Evolutionary conservation across 2,888 invertebrate genomes (phyloP).

Genomic region (Chirona hameri): DNA sequence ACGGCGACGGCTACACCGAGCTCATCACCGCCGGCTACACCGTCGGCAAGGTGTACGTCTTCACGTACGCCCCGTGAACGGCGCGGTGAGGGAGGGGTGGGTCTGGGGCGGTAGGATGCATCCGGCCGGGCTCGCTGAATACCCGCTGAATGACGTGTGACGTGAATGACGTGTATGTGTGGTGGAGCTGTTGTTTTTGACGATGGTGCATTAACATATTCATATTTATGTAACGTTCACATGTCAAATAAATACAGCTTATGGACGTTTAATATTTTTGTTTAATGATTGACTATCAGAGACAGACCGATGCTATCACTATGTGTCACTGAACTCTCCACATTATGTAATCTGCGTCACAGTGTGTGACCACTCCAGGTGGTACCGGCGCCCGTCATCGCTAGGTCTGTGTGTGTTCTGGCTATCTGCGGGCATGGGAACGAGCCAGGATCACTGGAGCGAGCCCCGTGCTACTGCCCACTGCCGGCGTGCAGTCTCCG

Average conservation of each 20-base stretch:
- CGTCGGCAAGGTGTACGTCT: slow-evolving; percentile 42
- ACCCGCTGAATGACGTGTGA: too few species aligned
- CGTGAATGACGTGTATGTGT: too few species aligned
- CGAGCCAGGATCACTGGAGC: too few species aligned
- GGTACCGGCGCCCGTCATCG: too few species aligned
- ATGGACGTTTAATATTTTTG: too few species aligned
- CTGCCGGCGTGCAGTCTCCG: not conserved
- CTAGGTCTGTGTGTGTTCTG: not conserved
- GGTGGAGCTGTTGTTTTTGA: not conserved
- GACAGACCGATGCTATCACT: too few species aligned
- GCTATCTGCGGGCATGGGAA: not conserved
- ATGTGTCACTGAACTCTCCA: too few species aligned
- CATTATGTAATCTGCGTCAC: too few species aligned
- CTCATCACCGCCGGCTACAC: slow-evolving; percentile 42
- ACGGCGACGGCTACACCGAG: slow-evolving; percentile 44
- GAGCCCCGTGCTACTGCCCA: not conserved
- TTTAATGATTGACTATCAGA: too few species aligned
- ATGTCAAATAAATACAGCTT: too few species aligned
- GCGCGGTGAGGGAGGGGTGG: not conserved
- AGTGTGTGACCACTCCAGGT: too few species aligned
- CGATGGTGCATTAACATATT: not conserved
- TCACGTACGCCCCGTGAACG: slow-evolving; percentile 40
- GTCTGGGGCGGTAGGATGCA: not conserved
- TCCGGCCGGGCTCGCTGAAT: not conserved
- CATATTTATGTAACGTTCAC: too few species aligned